These are phyloP conservation scores for Cremastinae sp. DNA, from an alignment of 2,888 invertebrate genomes.

Conservation along the genomic window DNA sequence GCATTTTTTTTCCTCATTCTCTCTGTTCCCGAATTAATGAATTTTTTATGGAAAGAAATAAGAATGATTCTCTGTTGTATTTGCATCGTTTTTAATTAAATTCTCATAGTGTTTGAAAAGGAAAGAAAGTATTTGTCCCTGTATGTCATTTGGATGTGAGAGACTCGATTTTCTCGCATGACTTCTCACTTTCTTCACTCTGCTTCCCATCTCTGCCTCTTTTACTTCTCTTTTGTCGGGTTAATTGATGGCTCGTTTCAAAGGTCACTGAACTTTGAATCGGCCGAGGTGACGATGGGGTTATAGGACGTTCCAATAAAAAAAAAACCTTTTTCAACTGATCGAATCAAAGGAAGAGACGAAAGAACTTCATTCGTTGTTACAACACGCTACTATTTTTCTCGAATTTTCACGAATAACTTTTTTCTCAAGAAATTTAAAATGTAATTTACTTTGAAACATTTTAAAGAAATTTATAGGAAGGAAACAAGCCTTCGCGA, in stretches of 20 bases:
- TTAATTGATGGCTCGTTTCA: constrained; percentile 43
- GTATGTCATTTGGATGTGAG: constrained; percentile 15
- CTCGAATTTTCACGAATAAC: background rate
- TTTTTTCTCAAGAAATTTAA: background rate
- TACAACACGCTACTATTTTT: no score
- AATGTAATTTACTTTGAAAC: no score
- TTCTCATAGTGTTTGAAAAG: background rate
- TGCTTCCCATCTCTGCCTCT: background rate
- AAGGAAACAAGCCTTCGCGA: no score
- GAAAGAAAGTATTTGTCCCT: background rate
- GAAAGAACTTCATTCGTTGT: no score
- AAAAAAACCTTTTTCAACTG: background rate
- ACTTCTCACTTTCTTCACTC: constrained; percentile 42
- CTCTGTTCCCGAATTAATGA: background rate
- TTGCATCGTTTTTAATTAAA: background rate
- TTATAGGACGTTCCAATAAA: constrained; percentile 12
- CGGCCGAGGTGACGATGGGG: constrained; percentile 23
- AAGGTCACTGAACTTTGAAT: constrained; percentile 54
- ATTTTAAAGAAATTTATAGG: no score
- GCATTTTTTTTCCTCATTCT: constrained; percentile 29
- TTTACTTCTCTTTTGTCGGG: constrained; percentile 7
- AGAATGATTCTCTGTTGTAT: background rate
- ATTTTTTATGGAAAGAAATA: background rate
- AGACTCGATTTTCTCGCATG: constrained; percentile 41
- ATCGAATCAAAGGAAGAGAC: background rate